Evolutionary conservation across 2,113 vertebrate species (phyloP).

Genomic region (Lophura nycthemera): DNA sequence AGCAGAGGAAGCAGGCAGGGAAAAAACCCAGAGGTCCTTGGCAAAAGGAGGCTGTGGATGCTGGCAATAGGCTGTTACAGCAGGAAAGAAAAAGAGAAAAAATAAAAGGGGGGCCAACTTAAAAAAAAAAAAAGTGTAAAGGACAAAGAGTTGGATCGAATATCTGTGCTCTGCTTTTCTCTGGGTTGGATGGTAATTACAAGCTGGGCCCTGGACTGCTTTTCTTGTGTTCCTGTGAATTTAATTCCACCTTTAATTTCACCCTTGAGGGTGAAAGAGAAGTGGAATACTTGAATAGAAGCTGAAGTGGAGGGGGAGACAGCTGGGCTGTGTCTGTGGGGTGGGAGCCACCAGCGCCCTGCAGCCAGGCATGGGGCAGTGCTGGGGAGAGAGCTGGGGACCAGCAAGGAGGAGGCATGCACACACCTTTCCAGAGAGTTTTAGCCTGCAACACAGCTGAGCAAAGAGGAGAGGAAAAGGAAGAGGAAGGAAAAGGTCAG

Average conservation of each 20-base stretch:
- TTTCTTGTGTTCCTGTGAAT: neutral
- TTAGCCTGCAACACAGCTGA: neutral
- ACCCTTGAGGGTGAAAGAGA: neutral
- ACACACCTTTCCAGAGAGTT: rapidly evolving
- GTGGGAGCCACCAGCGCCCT: neutral
- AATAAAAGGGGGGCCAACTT: neutral
- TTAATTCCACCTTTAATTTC: neutral
- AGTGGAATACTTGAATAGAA: neutral
- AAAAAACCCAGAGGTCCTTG: constrained; percentile 61
- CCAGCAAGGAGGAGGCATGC: rapidly evolving
- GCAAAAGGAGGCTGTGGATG: constrained; percentile 44
- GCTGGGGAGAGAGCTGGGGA: neutral
- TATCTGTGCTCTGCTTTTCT: neutral
- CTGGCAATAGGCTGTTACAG: neutral
- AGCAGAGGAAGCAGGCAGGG: constrained; percentile 39
- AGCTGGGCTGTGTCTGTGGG: rapidly evolving
- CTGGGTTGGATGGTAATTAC: neutral
- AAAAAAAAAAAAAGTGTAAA: neutral
- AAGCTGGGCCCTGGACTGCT: neutral
- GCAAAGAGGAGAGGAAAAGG: neutral
- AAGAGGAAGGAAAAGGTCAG: constrained; percentile 6
- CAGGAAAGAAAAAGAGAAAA: neutral
- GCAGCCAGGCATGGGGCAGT: rapidly evolving
- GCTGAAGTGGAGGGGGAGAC: neutral
- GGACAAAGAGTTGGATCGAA: neutral